Conservation (phyloP, 2,888 invertebrate species). For the Drosophila prostipennis region DNA sequence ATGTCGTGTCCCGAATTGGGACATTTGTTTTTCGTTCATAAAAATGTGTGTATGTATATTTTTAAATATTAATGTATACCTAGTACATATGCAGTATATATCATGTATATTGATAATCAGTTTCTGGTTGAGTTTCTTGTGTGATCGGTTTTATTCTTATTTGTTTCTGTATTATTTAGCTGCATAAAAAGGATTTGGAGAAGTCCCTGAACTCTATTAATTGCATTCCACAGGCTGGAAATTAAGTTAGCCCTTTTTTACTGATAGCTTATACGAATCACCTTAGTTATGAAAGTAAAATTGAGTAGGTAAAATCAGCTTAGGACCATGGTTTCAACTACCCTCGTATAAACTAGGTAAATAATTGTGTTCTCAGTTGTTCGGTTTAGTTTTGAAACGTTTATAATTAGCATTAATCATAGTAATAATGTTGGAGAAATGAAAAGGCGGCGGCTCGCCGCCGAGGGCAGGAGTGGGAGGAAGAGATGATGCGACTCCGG, state of each 20-base stretch:
- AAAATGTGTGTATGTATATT: constrained; percentile 45
- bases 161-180: constrained; percentile 15
- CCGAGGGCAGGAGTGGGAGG: constrained; percentile 29
- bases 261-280: constrained; percentile 22
- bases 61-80: constrained; percentile 68
- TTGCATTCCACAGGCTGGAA: constrained; percentile 38
- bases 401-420: constrained; percentile 49
- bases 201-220: constrained; percentile 56
- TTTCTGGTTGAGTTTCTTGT: constrained; percentile 34
- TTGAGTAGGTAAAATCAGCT: constrained; percentile 7
- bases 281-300: constrained; percentile 9
- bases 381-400: constrained; percentile 36
- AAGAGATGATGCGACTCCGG: constrained; percentile 19
- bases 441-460: constrained; percentile 31
- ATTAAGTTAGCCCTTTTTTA: constrained; percentile 15
- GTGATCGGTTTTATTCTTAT: constrained; percentile 4
- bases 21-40: constrained; percentile 21
- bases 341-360: constrained; percentile 29
- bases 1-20: constrained; percentile 7
- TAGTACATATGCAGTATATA: constrained; percentile 60
- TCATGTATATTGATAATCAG: constrained; percentile 64
- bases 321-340: background rate
- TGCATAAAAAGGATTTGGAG: constrained; percentile 49
- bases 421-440: constrained; percentile 46
- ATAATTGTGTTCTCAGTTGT: constrained; percentile 29